Evolutionary conservation across 2,113 vertebrate species (phyloP), one percentile per base, ranked within the genome.

Genomic region (Junco hyemalis): DNA sequence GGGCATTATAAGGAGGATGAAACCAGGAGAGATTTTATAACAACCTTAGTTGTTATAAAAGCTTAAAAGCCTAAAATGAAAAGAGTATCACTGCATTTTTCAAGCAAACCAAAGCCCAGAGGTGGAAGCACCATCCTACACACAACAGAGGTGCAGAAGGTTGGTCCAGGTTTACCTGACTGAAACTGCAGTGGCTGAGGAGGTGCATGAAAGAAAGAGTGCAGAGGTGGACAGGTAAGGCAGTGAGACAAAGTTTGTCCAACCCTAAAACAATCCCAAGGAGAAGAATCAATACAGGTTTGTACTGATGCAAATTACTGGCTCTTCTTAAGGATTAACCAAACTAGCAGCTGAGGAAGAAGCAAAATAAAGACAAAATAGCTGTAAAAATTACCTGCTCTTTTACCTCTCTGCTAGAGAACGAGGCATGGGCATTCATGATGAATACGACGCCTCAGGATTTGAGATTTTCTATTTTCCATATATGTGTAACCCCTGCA

Each of bases 381-480:
- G 22, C 17, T 24, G 15, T 15, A 73, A 59, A 77, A 26, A 59
- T 7, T 6, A 36, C 4, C 48, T 36, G 20, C 21, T 71, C 33
- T 50, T 72, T 72, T 17, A 50, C 24, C 28, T 44, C 19, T 56
- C 36, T 57, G 24, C 66, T 66, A 61, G 9, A 33, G 40, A 42
- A 40, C 0, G 0, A 88, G 11, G 29, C 11, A 36, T 1, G 0
- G 26, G 5, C 7, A 8, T 8, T 42, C 5, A 11, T 0, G 2
- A 33, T 23, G 15, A 81, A 40, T 3, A 53, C 7, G 31, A 29
- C 24, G 31, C 14, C 3, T 24, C 4, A 54, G 11, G 12, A 54
- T 14, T 45, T 31, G 4, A 44, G 31, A 20, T 54, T 65, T 18
- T 44, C 1, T 19, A 15, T 45, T 54, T 65, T 24, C 5, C 24